Conservation (phyloP, 2,113 vertebrate genomes). For the Semnornis frantzii region DNA sequence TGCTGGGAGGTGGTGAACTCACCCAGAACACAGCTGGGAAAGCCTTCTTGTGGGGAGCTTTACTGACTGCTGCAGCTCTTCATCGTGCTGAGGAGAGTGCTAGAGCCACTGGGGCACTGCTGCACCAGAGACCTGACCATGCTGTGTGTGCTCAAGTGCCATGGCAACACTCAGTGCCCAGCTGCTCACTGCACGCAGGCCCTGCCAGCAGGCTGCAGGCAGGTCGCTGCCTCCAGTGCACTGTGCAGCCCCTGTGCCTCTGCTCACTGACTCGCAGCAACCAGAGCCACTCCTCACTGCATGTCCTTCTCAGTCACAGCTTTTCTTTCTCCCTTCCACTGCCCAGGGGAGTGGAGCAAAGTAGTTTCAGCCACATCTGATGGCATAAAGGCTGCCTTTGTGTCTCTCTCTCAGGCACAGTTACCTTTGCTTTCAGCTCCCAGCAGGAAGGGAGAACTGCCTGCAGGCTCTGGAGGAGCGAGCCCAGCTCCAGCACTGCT, state of each 20-base stretch:
- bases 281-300: not conserved
- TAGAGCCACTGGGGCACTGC: not conserved
- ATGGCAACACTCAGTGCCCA: too few relatives aligned
- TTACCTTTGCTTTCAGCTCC: not conserved
- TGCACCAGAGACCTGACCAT: too few relatives aligned
- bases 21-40: not conserved
- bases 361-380: not conserved
- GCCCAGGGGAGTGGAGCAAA: not conserved
- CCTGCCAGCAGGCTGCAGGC: too few relatives aligned
- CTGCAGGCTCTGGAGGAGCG: too few relatives aligned
- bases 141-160: too few relatives aligned
- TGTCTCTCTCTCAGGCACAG: not conserved
- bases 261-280: not conserved
- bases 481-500: too few relatives aligned
- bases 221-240: too few relatives aligned
- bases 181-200: too few relatives aligned
- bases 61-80: not conserved
- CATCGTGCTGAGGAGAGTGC: not conserved
- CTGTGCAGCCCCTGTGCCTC: too few relatives aligned
- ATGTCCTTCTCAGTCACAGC: not conserved
- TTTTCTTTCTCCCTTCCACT: not conserved
- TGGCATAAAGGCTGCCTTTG: not conserved
- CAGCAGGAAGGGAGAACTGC: not conserved
- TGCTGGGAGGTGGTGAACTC: not conserved
- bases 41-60: not conserved